Conservation (phyloP, 2,888 invertebrate species). For the Labia minor region DNA sequence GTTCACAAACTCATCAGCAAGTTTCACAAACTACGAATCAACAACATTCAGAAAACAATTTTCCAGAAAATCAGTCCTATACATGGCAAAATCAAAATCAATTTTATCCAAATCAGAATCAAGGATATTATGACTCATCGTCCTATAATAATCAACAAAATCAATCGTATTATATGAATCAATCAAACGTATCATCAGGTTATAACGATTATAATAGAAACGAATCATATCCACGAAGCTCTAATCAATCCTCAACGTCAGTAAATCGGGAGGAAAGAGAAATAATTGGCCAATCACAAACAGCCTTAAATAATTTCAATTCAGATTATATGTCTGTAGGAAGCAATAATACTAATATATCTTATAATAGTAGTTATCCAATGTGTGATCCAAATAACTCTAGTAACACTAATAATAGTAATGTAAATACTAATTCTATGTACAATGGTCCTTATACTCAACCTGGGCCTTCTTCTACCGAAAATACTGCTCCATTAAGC, state of each 20-base stretch:
- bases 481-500: not conserved
- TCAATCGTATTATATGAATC: not conserved
- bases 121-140: not conserved
- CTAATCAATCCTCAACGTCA: not conserved
- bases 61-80: not conserved
- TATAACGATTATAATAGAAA: not conserved
- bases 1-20: not conserved
- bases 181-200: not conserved
- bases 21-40: not conserved
- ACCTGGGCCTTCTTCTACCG: not conserved
- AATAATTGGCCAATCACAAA: not conserved
- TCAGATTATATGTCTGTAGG: not conserved
- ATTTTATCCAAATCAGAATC: not conserved
- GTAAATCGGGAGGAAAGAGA: not conserved
- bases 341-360: not conserved
- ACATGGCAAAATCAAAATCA: not conserved
- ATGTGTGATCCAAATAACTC: not conserved
- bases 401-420: not conserved
- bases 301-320: not conserved
- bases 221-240: not conserved
- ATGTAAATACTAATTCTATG: not conserved
- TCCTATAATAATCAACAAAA: not conserved
- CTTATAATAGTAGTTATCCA: not conserved
- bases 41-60: not conserved
- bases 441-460: slow-evolving; percentile 7